These are phyloP conservation scores for Drosophila ironensis DNA, from an alignment of 1,140 invertebrate genomes.

Conservation along the genomic window DNA sequence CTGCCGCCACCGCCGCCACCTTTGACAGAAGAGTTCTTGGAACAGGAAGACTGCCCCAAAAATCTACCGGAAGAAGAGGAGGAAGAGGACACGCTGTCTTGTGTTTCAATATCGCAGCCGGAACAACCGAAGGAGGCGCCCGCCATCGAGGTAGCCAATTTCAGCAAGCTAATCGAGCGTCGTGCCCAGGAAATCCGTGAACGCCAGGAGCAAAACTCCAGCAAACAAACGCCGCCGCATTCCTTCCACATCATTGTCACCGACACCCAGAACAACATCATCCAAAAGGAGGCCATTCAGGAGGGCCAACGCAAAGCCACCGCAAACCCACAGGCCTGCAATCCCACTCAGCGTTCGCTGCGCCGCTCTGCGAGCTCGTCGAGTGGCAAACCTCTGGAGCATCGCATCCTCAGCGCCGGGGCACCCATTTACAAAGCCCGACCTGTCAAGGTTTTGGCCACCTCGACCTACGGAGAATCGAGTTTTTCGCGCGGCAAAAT, in stretches of 20 bases:
- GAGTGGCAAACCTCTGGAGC: slow-evolving; percentile 51
- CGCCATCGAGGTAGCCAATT: slow-evolving; percentile 68
- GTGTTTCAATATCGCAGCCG: slow-evolving; percentile 31
- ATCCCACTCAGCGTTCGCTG: slow-evolving; percentile 35
- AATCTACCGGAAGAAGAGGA: background rate
- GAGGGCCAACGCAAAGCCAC: slow-evolving; percentile 3
- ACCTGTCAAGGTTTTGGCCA: slow-evolving; percentile 68
- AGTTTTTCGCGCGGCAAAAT: slow-evolving; percentile 79
- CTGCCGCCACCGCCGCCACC: slow-evolving; percentile 58
- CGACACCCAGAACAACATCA: slow-evolving; percentile 76
- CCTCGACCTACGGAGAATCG: slow-evolving; percentile 45
- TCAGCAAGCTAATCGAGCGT: slow-evolving; percentile 70
- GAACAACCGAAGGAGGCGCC: slow-evolving; percentile 69
- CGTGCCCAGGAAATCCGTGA: slow-evolving; percentile 67
- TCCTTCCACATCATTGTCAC: slow-evolving; percentile 77
- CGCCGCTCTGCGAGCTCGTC: slow-evolving; percentile 49
- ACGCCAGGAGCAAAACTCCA: slow-evolving; percentile 13
- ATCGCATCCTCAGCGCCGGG: slow-evolving; percentile 63
- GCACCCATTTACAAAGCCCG: slow-evolving; percentile 73
- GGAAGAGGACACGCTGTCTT: slow-evolving; percentile 12
- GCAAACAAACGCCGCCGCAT: background rate
- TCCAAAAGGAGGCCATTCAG: slow-evolving; percentile 69
- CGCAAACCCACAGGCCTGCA: slow-evolving; percentile 8
- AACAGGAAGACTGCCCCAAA: slow-evolving; percentile 3
- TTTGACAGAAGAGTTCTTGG: slow-evolving; percentile 16